phyloP scores from a whole-genome alignment of 1,140 invertebrate genomes.

The Drosophila nikananu region DNA sequence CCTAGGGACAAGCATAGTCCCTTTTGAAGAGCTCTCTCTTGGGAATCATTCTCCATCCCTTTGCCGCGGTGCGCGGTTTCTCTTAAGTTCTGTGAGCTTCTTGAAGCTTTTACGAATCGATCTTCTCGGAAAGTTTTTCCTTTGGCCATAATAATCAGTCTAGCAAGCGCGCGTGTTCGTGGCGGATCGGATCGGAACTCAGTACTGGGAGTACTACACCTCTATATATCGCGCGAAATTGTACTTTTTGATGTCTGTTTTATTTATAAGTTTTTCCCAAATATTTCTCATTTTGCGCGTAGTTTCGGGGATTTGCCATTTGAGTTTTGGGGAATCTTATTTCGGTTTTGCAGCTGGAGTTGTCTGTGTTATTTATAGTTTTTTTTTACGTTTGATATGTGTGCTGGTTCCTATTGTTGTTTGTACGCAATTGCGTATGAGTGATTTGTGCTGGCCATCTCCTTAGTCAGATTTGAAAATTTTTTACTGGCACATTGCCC shows the following conservation, averaged over 20 bases:
- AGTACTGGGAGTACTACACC: conserved; percentile 1
- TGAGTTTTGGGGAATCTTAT: conserved; percentile 50
- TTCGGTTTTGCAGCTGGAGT: conserved; percentile 53
- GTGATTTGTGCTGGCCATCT: conserved; percentile 68
- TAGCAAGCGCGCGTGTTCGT: conserved; percentile 52
- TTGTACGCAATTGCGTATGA: conserved; percentile 77
- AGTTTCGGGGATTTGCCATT: conserved; percentile 62
- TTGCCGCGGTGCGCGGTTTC: conserved; percentile 6
- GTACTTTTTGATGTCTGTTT: conserved; percentile 46
- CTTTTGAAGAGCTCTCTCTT: conserved; percentile 25
- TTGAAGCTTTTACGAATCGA: conserved; percentile 57
- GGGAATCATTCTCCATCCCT: conserved; percentile 11
- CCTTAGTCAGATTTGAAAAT: conserved; percentile 31
- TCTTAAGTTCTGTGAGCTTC: conserved; percentile 55
- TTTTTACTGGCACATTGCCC: conserved; percentile 70
- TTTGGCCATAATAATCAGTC: conserved; percentile 65
- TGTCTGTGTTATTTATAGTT: conserved; percentile 71
- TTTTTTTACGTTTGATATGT: conserved; percentile 36
- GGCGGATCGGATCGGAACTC: conserved; percentile 37
- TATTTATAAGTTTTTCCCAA: conserved; percentile 67
- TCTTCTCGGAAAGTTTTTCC: conserved; percentile 63
- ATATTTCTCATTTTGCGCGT: conserved; percentile 31
- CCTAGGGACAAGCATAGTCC: conserved; percentile 14
- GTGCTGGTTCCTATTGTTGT: conserved; percentile 63
- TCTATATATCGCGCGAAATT: conserved; percentile 29